A percentile compares a stretch with the other conserved stretches of the same genome.
These are phyloP conservation scores for Aphidius colemani DNA, from an alignment of 2,888 invertebrate genomes.

Conservation along the genomic window DNA sequence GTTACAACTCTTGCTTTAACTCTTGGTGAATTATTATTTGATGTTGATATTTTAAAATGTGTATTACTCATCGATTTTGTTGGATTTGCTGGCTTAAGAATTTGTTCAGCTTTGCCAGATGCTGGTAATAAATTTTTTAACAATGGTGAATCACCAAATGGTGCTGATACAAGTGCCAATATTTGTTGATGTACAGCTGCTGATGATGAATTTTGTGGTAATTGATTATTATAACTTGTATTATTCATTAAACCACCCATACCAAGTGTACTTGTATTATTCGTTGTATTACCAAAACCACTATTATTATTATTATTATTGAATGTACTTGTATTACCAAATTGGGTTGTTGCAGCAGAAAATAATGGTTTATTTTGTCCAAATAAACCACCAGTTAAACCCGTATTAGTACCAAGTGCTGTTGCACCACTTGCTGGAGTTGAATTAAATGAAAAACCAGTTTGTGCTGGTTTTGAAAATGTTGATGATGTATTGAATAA, in stretches of 20 bases:
- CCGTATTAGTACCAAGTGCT: conserved; percentile 56
- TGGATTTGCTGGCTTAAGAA: conserved; percentile 74
- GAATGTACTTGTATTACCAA: conserved; percentile 63
- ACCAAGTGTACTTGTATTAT: conserved; percentile 43
- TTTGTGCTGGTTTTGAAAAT: conserved; percentile 58
- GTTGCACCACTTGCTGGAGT: conserved; percentile 47
- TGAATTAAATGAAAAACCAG: conserved; percentile 57
- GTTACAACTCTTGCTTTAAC: conserved; percentile 63
- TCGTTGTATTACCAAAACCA: conserved; percentile 51
- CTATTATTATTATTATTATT: conserved; percentile 60
- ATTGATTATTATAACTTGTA: no score
- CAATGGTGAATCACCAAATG: conserved; percentile 86
- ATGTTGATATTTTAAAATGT: conserved; percentile 67
- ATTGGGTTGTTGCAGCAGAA: conserved; percentile 58
- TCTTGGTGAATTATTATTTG: conserved; percentile 63
- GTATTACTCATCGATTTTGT: conserved; percentile 69
- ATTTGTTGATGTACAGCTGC: conserved; percentile 73
- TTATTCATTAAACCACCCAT: conserved; percentile 46
- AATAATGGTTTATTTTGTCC: conserved; percentile 58
- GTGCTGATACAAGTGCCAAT: conserved; percentile 75
- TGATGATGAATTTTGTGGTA: conserved; percentile 47
- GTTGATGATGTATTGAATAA: conserved; percentile 61
- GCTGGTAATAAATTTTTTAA: conserved; percentile 72
- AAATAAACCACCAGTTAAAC: conserved; percentile 55
- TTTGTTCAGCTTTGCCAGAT: conserved; percentile 68